Evolutionary conservation across 2,113 vertebrate species (phyloP).

Genomic region (Amblyornis subalaris): DNA sequence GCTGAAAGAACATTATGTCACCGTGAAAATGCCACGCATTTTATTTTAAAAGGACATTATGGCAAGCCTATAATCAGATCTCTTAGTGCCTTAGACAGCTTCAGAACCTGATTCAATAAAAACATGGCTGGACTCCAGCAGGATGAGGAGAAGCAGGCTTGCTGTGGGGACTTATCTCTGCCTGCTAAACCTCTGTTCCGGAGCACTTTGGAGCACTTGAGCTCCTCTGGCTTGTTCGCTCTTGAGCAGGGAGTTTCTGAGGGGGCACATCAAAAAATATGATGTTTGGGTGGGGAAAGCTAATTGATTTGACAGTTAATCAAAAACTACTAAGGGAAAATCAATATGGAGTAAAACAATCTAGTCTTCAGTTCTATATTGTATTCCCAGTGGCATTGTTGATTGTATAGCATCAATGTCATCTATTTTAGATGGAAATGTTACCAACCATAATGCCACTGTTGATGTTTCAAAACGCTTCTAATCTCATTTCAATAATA

Average conservation of each 20-base stretch:
- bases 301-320: constrained; percentile 66
- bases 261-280: not conserved
- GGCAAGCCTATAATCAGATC: constrained; percentile 46
- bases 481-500: constrained; percentile 79
- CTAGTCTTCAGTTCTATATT: constrained; percentile 48
- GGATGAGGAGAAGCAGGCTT: constrained; percentile 25
- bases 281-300: constrained; percentile 51
- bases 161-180: not conserved
- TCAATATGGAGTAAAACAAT: constrained; percentile 61
- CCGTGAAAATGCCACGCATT: constrained; percentile 9
- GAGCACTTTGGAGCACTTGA: not conserved
- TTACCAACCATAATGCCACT: constrained; percentile 71
- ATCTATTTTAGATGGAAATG: constrained; percentile 67
- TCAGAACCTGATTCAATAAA: constrained; percentile 53
- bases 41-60: constrained; percentile 52
- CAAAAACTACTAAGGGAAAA: constrained; percentile 61
- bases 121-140: constrained; percentile 35
- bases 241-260: not conserved
- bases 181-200: not conserved
- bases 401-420: constrained; percentile 66
- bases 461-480: constrained; percentile 74
- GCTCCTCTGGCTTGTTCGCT: not conserved
- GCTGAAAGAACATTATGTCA: constrained; percentile 8
- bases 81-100: constrained; percentile 47
- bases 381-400: constrained; percentile 61